Percentiles rank a stretch among this genome's conserved stretches.
phyloP scores from a whole-genome alignment of 2,888 invertebrate genomes.

The Calephelis perditalis region DNA sequence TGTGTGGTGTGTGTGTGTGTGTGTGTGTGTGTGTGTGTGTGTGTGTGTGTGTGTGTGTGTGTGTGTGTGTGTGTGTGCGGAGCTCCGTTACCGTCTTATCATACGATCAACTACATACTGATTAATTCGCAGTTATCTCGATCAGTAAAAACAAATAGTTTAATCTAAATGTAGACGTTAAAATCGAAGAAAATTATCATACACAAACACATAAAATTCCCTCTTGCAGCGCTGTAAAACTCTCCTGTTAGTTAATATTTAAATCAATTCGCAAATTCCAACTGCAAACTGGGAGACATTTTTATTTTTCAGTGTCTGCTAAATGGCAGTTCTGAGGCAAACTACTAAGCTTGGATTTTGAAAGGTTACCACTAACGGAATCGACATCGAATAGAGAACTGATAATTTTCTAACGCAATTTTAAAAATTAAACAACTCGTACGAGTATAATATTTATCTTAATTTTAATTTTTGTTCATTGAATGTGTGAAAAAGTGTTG shows the following conservation, averaged over 20 bases:
- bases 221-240: conserved; percentile 1
- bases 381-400: background rate
- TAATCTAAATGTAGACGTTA: background rate
- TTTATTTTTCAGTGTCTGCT: conserved; percentile 53
- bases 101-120: too few species aligned
- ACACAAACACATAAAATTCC: conserved; percentile 2
- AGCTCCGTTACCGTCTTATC: too few species aligned
- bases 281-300: conserved; percentile 34
- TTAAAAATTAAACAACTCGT: too few species aligned
- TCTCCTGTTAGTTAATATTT: conserved; percentile 10
- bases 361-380: background rate
- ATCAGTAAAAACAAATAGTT: background rate
- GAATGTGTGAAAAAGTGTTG: too few species aligned
- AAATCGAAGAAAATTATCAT: conserved; percentile 1
- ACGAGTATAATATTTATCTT: too few species aligned
- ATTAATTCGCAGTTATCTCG: too few species aligned
- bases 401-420: too few species aligned
- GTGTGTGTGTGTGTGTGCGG: too few species aligned
- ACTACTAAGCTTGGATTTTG: conserved; percentile 34
- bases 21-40: too few species aligned
- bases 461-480: too few species aligned
- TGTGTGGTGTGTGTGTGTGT: too few species aligned
- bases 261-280: conserved; percentile 9
- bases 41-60: too few species aligned
- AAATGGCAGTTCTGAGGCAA: conserved; percentile 51